phyloP scores from a whole-genome alignment of 2,113 vertebrate species.

The Hemibagrus wyckioides region DNA sequence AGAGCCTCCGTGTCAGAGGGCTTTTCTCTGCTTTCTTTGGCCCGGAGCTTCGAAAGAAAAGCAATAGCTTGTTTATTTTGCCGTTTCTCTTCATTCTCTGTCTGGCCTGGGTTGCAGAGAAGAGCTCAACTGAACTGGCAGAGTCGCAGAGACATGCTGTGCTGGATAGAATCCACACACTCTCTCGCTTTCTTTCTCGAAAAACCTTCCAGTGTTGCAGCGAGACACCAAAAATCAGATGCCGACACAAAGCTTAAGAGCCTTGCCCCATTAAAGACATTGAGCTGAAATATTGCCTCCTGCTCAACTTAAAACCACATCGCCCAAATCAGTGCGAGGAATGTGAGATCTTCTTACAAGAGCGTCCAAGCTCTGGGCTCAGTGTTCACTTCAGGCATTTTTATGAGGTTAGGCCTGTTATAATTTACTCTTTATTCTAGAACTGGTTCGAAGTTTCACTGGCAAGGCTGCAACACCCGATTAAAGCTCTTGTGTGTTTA shows the following conservation, averaged over 20 bases:
- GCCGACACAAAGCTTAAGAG: constrained; percentile 28
- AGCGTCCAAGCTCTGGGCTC: constrained; percentile 19
- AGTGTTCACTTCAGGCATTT: constrained; percentile 8
- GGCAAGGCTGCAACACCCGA: background rate
- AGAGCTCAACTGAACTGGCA: constrained; percentile 17
- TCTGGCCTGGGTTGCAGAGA: constrained; percentile 35
- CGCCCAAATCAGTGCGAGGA: constrained; percentile 43
- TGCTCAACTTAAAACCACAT: constrained; percentile 47
- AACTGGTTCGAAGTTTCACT: constrained; percentile 16
- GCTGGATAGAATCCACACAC: background rate
- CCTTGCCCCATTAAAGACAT: constrained; percentile 46
- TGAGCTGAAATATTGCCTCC: constrained; percentile 48
- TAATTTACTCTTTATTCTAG: constrained; percentile 18
- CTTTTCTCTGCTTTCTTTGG: constrained; percentile 53
- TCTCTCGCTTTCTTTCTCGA: background rate
- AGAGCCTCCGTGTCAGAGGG: constrained; percentile 17
- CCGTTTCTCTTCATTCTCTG: constrained; percentile 46
- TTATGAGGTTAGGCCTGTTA: constrained; percentile 16
- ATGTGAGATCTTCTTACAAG: constrained; percentile 23
- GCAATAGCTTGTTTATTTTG: constrained; percentile 54
- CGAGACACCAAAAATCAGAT: constrained; percentile 20
- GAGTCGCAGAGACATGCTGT: constrained; percentile 10
- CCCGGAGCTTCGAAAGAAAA: constrained; percentile 52
- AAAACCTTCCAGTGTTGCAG: background rate
- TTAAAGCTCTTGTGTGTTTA: constrained; percentile 33